Conservation (phyloP, 2,113 vertebrate genomes). For the Onychostruthus taczanowskii region DNA sequence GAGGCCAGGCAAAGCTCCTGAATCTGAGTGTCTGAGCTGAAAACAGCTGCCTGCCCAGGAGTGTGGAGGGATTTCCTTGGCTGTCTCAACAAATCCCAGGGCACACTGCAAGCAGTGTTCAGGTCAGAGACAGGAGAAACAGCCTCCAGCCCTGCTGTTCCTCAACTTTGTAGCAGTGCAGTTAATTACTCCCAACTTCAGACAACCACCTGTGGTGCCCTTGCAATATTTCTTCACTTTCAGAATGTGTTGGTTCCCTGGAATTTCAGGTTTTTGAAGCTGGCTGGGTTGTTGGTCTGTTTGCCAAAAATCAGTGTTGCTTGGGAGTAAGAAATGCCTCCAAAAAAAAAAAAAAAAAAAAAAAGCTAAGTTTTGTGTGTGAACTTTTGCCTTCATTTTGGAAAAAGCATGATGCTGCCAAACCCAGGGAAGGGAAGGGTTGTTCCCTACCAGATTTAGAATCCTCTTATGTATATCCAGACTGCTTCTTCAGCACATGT, state of each 20-base stretch:
- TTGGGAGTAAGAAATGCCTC: background rate
- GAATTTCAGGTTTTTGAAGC: slow-evolving; percentile 2
- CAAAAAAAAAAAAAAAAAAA: background rate
- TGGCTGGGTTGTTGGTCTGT: background rate
- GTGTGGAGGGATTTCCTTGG: background rate
- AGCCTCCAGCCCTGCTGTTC: background rate
- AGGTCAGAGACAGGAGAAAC: background rate
- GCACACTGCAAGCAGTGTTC: background rate
- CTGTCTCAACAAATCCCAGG: background rate
- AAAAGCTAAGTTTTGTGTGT: background rate
- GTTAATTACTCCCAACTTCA: slow-evolving; percentile 15
- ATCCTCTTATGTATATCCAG: background rate
- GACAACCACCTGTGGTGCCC: background rate
- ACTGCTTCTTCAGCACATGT: background rate
- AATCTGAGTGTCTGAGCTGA: background rate
- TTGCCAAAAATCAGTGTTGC: background rate
- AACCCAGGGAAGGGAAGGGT: background rate
- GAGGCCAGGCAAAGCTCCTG: background rate
- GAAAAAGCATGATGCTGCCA: background rate
- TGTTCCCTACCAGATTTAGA: background rate
- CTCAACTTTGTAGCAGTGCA: background rate
- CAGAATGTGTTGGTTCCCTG: background rate
- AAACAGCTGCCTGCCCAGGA: background rate
- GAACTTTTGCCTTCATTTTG: background rate
- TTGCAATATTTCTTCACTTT: background rate